phyloP scores from a whole-genome alignment of 1,140 invertebrate species.

The Sinonovacula constricta region DNA sequence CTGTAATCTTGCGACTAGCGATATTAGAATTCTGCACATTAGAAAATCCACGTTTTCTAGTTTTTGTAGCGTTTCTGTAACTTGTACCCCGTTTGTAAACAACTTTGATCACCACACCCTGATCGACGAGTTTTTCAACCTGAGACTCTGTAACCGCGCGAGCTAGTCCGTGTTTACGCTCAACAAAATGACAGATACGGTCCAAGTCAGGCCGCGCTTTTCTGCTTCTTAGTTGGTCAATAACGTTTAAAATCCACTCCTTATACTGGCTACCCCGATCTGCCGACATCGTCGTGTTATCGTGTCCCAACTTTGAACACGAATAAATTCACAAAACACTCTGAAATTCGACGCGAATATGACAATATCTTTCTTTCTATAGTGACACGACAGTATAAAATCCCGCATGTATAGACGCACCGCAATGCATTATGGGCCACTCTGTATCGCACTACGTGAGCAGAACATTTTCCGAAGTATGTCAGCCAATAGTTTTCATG shows the following conservation, averaged over 20 bases:
- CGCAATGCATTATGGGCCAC: conserved; percentile 58
- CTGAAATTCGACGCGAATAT: conserved; percentile 7
- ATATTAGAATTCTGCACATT: conserved; percentile 72
- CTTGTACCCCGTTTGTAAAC: conserved; percentile 92
- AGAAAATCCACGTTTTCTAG: conserved; percentile 38
- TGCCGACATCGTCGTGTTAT: conserved; percentile 19
- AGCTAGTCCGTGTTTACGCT: conserved; percentile 86
- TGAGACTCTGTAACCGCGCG: conserved; percentile 86
- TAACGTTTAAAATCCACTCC: conserved; percentile 88
- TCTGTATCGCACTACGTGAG: conserved; percentile 30
- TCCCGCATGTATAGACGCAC: conserved; percentile 55
- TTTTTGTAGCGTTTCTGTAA: conserved; percentile 86
- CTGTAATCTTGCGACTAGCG: conserved; percentile 64
- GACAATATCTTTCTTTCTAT: conserved; percentile 25
- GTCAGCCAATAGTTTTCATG: too few species aligned
- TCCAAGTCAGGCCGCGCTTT: conserved; percentile 91
- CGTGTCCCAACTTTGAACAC: conserved; percentile 6
- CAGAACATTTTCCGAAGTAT: too few species aligned
- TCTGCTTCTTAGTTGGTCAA: conserved; percentile 88
- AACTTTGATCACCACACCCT: conserved; percentile 88
- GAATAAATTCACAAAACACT: conserved; percentile 16
- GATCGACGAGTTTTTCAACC: conserved; percentile 86
- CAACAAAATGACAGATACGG: conserved; percentile 89
- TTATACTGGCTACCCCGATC: conserved; percentile 82
- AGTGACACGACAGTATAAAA: conserved; percentile 48